Conservation (phyloP, 2,888 invertebrate species). For the Eupithecia abbreviata region DNA sequence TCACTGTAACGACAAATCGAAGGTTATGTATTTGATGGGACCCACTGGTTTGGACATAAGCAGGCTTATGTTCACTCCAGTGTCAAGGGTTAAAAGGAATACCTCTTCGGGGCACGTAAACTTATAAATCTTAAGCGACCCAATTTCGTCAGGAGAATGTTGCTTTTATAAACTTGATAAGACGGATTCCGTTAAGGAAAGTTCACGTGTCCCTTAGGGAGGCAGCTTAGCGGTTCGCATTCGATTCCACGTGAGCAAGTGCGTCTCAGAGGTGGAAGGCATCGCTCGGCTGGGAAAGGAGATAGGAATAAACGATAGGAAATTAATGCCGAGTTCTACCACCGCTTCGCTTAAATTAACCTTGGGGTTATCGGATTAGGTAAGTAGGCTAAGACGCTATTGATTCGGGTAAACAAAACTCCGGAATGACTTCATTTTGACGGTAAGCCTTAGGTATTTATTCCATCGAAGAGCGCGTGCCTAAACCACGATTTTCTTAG, state of each 20-base stretch:
- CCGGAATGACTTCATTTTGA: constrained; percentile 41
- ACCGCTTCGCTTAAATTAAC: constrained; percentile 76
- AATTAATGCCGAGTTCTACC: constrained; percentile 66
- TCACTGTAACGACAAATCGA: constrained; percentile 62
- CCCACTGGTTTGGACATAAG: constrained; percentile 75
- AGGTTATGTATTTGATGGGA: constrained; percentile 42
- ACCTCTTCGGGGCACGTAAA: constrained; percentile 71
- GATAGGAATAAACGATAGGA: constrained; percentile 66
- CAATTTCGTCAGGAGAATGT: constrained; percentile 38
- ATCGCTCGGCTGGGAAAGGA: constrained; percentile 75
- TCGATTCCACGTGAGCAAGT: constrained; percentile 76
- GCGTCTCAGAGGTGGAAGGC: constrained; percentile 82
- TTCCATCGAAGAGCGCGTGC: constrained; percentile 42
- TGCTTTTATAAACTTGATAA: constrained; percentile 37
- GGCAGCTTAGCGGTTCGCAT: constrained; percentile 81
- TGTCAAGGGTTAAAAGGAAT: constrained; percentile 56
- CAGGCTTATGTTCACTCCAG: constrained; percentile 73
- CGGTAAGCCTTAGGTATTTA: constrained; percentile 44
- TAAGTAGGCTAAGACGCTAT: constrained; percentile 38
- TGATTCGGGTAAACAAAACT: constrained; percentile 55
- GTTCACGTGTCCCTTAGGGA: constrained; percentile 65
- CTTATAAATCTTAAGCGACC: constrained; percentile 43
- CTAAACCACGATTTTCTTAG: constrained; percentile 50
- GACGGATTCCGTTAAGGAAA: constrained; percentile 39
- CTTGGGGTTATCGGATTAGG: constrained; percentile 50